A percentile compares a stretch with the other conserved stretches of the same genome.
phyloP scores from a whole-genome alignment of 1,140 invertebrate species.

The Pseudomyrmex pallidus region DNA sequence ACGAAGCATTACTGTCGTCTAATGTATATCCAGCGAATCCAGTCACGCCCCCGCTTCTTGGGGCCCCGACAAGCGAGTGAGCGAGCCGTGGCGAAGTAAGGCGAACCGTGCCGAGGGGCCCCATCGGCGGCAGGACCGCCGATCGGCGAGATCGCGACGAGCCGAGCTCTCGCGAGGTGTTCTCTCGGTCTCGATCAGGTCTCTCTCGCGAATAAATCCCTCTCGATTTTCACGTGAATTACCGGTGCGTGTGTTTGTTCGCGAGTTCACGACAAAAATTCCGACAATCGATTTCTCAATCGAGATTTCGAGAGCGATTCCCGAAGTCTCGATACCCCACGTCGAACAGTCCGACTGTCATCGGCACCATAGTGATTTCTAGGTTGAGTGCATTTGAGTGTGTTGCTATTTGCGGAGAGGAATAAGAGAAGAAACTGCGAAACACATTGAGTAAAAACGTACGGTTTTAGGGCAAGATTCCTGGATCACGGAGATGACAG shows the following conservation, averaged over 20 bases:
- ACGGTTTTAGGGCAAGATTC: neutral
- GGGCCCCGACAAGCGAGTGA: slow-evolving; percentile 21
- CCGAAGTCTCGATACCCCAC: slow-evolving; percentile 25
- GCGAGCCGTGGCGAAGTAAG: slow-evolving; percentile 65
- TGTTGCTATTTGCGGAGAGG: neutral
- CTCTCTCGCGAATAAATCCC: slow-evolving; percentile 32
- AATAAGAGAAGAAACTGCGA: neutral
- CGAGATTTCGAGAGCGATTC: slow-evolving; percentile 24
- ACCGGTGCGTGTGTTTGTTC: neutral
- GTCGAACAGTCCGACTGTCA: slow-evolving; percentile 52
- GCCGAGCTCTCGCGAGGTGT: slow-evolving; percentile 69
- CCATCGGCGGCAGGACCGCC: slow-evolving; percentile 37
- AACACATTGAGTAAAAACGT: slow-evolving; percentile 16
- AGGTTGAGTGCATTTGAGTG: slow-evolving; percentile 1
- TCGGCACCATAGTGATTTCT: slow-evolving; percentile 22
- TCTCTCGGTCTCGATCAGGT: slow-evolving; percentile 58
- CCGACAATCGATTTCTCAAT: slow-evolving; percentile 35
- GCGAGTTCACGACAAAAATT: neutral
- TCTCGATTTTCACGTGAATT: neutral
- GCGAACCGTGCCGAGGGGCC: slow-evolving; percentile 73
- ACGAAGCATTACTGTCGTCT: slow-evolving; percentile 64
- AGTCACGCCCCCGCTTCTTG: slow-evolving; percentile 77
- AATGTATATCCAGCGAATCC: slow-evolving; percentile 45
- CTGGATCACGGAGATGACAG: neutral
- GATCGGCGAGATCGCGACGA: slow-evolving; percentile 72